Evolutionary conservation across 2,888 invertebrate genomes (phyloP).

Genomic region (Allygus modestus): DNA sequence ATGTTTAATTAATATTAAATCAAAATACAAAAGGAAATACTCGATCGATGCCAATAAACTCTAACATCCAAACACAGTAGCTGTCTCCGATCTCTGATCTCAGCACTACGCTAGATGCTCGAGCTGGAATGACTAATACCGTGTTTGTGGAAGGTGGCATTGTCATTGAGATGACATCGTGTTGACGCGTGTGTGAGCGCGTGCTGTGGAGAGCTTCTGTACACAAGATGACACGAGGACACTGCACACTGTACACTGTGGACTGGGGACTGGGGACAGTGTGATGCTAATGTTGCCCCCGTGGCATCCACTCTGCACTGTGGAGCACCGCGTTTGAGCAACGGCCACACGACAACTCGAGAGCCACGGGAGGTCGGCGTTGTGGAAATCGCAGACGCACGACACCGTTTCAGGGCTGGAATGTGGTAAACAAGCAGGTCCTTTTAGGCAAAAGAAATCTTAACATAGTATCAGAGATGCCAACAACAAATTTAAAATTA

Average conservation of each 20-base stretch:
- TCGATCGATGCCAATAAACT: no score
- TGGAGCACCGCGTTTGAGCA: not conserved
- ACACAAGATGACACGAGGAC: slow-evolving; percentile 8
- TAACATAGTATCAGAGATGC: no score
- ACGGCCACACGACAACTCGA: slow-evolving; percentile 2
- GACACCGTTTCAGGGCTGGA: not conserved
- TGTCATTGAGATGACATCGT: slow-evolving; percentile 39
- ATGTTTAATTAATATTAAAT: no score
- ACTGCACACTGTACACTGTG: not conserved
- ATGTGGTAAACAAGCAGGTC: no score
- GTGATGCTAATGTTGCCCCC: slow-evolving; percentile 36
- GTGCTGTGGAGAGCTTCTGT: not conserved
- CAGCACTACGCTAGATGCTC: not conserved
- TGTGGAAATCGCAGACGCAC: not conserved
- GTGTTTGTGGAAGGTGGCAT: slow-evolving; percentile 29
- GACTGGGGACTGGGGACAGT: not conserved
- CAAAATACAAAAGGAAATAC: no score
- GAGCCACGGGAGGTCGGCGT: not conserved
- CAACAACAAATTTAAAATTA: no score
- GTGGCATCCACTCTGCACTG: not conserved
- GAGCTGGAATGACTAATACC: slow-evolving; percentile 17
- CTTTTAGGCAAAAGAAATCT: no score
- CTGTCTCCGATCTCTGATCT: no score
- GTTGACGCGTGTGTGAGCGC: not conserved
- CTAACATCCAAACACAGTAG: no score